phyloP scores from a whole-genome alignment of 2,888 invertebrate species.

The Euzetes globulus region DNA sequence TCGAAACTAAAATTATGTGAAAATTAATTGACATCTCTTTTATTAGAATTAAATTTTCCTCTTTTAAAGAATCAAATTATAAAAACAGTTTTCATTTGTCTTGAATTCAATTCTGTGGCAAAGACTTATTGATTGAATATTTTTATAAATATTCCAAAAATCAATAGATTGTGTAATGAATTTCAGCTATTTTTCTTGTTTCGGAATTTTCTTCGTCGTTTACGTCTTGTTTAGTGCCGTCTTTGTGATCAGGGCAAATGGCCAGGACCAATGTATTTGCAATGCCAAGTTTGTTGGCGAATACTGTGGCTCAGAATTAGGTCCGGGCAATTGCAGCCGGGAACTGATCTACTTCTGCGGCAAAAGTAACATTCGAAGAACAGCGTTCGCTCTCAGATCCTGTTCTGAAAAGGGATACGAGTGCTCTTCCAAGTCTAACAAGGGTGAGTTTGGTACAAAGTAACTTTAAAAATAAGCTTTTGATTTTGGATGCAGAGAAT shows the following conservation, averaged over 20 bases:
- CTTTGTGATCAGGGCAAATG: neutral
- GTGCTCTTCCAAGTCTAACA: conserved; percentile 11
- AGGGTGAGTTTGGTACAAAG: neutral
- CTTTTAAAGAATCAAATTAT: too few species aligned
- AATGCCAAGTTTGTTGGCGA: conserved; percentile 26
- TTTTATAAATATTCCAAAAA: too few species aligned
- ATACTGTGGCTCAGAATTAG: conserved; percentile 28
- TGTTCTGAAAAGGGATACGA: conserved; percentile 21
- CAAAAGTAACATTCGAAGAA: conserved; percentile 22
- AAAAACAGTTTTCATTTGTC: too few species aligned
- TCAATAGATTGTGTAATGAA: too few species aligned
- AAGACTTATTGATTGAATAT: too few species aligned
- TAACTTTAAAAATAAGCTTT: neutral
- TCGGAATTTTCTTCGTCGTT: too few species aligned
- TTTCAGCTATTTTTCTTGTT: too few species aligned
- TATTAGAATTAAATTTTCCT: too few species aligned
- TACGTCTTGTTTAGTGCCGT: too few species aligned
- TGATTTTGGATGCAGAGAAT: conserved; percentile 4
- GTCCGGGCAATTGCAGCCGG: neutral
- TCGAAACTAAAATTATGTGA: too few species aligned
- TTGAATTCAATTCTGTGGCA: too few species aligned
- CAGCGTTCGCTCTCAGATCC: neutral
- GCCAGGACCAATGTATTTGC: neutral
- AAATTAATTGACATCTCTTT: too few species aligned
- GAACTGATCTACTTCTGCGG: conserved; percentile 33